Conservation (phyloP, 2,113 vertebrate species). For the Puma concolor region DNA sequence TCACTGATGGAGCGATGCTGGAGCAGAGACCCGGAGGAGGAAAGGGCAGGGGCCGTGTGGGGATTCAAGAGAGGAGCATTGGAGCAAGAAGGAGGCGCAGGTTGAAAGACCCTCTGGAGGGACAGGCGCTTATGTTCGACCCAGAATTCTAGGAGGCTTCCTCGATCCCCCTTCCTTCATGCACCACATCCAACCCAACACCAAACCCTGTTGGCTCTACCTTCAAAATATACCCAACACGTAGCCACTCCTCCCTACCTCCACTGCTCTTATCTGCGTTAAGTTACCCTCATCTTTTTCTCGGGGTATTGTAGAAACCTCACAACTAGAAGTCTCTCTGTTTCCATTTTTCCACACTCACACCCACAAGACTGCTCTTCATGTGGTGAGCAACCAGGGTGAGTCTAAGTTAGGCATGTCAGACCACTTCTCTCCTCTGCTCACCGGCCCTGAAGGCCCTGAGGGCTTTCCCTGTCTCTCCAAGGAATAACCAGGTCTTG, state of each 20-base stretch:
- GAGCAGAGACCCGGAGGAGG: background rate
- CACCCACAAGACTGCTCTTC: background rate
- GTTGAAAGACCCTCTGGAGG: background rate
- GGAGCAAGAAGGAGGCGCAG: background rate
- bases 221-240: background rate
- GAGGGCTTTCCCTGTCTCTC: too few relatives aligned
- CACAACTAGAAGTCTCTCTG: background rate
- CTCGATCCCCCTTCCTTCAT: rapidly evolving
- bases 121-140: background rate
- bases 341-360: background rate
- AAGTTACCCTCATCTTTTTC: background rate
- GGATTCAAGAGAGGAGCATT: too few relatives aligned
- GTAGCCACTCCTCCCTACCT: background rate
- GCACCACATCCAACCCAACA: background rate
- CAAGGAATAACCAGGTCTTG: too few relatives aligned
- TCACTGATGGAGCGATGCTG: background rate
- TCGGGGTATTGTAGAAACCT: background rate
- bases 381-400: rapidly evolving
- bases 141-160: background rate
- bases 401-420: background rate
- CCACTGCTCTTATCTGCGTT: background rate
- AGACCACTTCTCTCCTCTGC: background rate
- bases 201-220: too few relatives aligned
- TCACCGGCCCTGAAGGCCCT: too few relatives aligned
- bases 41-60: background rate